These are phyloP conservation scores for Pseudomyrmex gracilis DNA, from an alignment of 1,140 invertebrate species.

Conservation along the genomic window DNA sequence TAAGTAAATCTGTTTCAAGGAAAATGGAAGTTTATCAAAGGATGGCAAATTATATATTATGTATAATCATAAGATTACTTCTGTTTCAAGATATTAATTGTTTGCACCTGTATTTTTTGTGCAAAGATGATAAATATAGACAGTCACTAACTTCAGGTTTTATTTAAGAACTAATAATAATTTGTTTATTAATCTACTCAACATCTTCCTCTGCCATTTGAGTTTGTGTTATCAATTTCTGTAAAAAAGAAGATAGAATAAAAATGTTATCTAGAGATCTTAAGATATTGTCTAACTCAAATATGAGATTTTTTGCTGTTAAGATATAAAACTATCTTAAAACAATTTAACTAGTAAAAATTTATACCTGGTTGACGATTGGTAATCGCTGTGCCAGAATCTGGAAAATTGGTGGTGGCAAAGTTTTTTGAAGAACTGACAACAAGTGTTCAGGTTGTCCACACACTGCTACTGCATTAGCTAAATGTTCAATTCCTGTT, in stretches of 20 bases:
- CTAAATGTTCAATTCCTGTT: conserved; percentile 96
- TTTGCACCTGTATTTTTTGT: conserved; percentile 49
- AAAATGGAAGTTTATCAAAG: conserved; percentile 62
- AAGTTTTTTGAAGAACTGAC: conserved; percentile 96
- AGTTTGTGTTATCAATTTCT: conserved; percentile 79
- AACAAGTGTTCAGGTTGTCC: conserved; percentile 97
- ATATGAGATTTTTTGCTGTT: not conserved
- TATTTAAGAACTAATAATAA: conserved; percentile 75
- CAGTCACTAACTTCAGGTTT: conserved; percentile 71
- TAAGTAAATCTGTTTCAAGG: conserved; percentile 35
- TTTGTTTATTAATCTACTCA: conserved; percentile 78
- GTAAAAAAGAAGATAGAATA: conserved; percentile 69
- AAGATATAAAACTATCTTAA: too few relatives aligned
- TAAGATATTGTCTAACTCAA: conserved; percentile 1
- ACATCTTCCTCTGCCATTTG: conserved; percentile 84
- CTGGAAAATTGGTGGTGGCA: conserved; percentile 96
- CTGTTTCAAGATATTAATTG: conserved; percentile 49
- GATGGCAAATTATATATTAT: conserved; percentile 27
- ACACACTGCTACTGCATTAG: conserved; percentile 98
- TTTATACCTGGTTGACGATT: conserved; percentile 86
- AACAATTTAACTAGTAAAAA: not conserved
- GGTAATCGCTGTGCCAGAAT: conserved; percentile 94
- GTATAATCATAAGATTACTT: not conserved
- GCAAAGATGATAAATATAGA: conserved; percentile 54
- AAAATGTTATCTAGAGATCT: conserved; percentile 1